These are phyloP conservation scores for Aeoliscus strigatus DNA, from an alignment of 2,797 vertebrate species.

Conservation along the genomic window DNA sequence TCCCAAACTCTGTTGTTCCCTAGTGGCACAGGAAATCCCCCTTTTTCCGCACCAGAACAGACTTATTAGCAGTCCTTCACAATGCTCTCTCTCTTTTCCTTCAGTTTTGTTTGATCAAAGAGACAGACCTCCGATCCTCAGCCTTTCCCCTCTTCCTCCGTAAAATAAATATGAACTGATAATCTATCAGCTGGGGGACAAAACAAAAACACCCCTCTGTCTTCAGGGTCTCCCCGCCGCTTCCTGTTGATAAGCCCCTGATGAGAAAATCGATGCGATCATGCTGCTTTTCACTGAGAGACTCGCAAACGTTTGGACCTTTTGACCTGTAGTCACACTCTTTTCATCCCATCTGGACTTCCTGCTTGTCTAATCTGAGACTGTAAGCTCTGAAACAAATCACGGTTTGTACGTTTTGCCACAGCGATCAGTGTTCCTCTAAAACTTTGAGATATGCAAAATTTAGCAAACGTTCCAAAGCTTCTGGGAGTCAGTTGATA, in stretches of 20 bases:
- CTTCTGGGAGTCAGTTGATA: too few species aligned
- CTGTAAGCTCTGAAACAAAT: too few species aligned
- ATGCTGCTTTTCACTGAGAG: slow-evolving; percentile 6
- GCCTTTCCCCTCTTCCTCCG: slow-evolving; percentile 38
- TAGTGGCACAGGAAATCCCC: slow-evolving; percentile 49
- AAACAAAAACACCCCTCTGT: slow-evolving; percentile 1
- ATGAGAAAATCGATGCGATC: slow-evolving; percentile 65
- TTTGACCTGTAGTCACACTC: slow-evolving; percentile 21
- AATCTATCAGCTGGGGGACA: slow-evolving; percentile 25
- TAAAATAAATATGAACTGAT: slow-evolving; percentile 32
- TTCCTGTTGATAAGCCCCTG: slow-evolving; percentile 45
- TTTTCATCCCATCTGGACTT: background rate
- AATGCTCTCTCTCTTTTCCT: slow-evolving; percentile 12
- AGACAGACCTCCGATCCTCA: too few species aligned
- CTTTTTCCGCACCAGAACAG: slow-evolving; percentile 13
- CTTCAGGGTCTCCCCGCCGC: too few species aligned
- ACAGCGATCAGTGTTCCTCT: too few species aligned
- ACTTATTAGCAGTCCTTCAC: slow-evolving; percentile 54
- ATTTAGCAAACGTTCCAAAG: too few species aligned
- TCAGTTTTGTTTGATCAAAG: slow-evolving; percentile 52
- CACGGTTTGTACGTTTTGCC: too few species aligned
- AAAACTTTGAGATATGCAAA: too few species aligned
- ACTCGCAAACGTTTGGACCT: slow-evolving; percentile 8
- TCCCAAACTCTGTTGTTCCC: slow-evolving; percentile 34
- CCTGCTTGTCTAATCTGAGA: background rate